A percentile compares a stretch with the other conserved stretches of the same genome.
phyloP scores from a whole-genome alignment of 2,888 invertebrate genomes.

The Papilio elwesi region DNA sequence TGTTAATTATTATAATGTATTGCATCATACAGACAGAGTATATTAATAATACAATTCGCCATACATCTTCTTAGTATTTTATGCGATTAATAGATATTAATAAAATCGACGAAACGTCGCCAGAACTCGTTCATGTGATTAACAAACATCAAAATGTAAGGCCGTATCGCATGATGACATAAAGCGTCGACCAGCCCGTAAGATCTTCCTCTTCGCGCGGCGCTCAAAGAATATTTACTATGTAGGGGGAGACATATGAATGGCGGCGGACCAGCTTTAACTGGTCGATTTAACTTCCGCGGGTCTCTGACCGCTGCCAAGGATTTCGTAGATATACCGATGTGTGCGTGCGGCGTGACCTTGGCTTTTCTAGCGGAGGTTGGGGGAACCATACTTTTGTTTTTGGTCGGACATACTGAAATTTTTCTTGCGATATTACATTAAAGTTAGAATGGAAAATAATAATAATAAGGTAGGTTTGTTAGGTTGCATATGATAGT shows the following conservation, averaged over 20 bases:
- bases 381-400: conserved; percentile 57
- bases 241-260: conserved; percentile 56
- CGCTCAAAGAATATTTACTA: conserved; percentile 38
- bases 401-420: conserved; percentile 9
- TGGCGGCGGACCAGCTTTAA: conserved; percentile 57
- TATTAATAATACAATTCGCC: conserved; percentile 8
- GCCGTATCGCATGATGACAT: conserved; percentile 72
- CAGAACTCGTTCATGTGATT: conserved; percentile 63
- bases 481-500: no score
- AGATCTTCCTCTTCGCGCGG: conserved; percentile 43
- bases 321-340: conserved; percentile 71
- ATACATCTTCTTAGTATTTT: neutral
- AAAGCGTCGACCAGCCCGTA: conserved; percentile 58
- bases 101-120: conserved; percentile 46
- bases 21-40: neutral
- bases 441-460: no score
- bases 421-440: no score
- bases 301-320: conserved; percentile 74
- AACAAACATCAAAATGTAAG: conserved; percentile 69
- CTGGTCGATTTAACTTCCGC: conserved; percentile 71
- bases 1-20: neutral
- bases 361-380: conserved; percentile 71
- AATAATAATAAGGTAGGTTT: no score
- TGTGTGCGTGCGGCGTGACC: conserved; percentile 69
- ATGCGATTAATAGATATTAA: conserved; percentile 38